phyloP scores from a whole-genome alignment of 2,113 vertebrate genomes.

The Cyphotilapia sp. region DNA sequence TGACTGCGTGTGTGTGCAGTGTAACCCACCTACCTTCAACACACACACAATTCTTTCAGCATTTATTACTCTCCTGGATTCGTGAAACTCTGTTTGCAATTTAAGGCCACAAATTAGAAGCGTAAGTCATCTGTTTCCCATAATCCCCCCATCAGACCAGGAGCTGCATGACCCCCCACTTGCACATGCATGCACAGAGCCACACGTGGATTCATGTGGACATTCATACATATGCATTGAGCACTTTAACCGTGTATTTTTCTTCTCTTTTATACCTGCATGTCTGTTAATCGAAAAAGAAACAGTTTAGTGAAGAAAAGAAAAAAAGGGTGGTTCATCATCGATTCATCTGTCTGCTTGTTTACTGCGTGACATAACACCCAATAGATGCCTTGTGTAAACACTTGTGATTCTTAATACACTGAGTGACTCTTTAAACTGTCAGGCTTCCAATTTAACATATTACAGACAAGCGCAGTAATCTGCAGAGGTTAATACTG shows the following conservation, averaged over 20 bases:
- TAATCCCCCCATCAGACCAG: slow-evolving; percentile 93
- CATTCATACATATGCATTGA: background rate
- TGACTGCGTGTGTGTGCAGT: slow-evolving; percentile 42
- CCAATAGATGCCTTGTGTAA: slow-evolving; percentile 24
- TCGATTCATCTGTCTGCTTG: slow-evolving; percentile 5
- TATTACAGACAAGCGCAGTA: slow-evolving; percentile 4
- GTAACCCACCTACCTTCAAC: background rate
- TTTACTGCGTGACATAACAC: slow-evolving; percentile 2
- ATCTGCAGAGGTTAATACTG: slow-evolving; percentile 27
- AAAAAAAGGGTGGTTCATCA: background rate
- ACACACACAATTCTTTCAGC: slow-evolving; percentile 67
- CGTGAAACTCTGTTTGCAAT: slow-evolving; percentile 99
- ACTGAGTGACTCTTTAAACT: slow-evolving; percentile 43
- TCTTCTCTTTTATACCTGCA: background rate
- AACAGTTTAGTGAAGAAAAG: background rate
- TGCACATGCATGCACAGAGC: slow-evolving; percentile 2
- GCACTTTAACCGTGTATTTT: background rate
- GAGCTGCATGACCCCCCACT: slow-evolving; percentile 61
- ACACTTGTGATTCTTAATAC: slow-evolving; percentile 31
- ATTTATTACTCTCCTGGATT: slow-evolving; percentile 92
- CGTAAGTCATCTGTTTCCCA: slow-evolving; percentile 99
- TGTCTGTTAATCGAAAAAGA: background rate
- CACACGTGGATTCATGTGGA: background rate
- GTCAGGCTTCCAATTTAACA: slow-evolving; percentile 25
- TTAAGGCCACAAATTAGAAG: slow-evolving; percentile 98